Evolutionary conservation across 2,888 invertebrate genomes (phyloP), one percentile per base, ranked within the genome.

Genomic region (Acanthoscelides obtectus): DNA sequence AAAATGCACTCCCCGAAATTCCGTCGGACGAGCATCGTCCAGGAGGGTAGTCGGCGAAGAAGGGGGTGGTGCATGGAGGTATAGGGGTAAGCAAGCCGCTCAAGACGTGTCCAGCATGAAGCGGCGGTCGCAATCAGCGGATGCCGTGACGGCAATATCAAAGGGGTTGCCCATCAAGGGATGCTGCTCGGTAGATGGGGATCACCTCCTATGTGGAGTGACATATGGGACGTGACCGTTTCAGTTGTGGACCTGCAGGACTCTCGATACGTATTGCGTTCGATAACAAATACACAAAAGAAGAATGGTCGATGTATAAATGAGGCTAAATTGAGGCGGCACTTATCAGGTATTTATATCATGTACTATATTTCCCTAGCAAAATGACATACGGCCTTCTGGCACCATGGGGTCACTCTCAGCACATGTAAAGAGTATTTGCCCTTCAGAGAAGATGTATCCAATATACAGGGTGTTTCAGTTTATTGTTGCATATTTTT

Each of bases 71-170:
- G n/a, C n/a, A n/a, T n/a, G 72, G 72, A 70, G 22, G 68, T 21
- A 6, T 12, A 6, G 45, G 45, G 45, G 45, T 6, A 45, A 17
- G 17, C 45, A 45, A 45, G 45, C 45, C 45, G 45, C 45, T 45
- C 71, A 78, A 77, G 76, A 85, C 84, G 84, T 84, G 84, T 83
- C 81, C 84, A 78, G 84, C 85, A 84, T 84, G 81, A 76, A 80
- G 80, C 81, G 81, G 80, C 75, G 78, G 79, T 80, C 81, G 82
- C 84, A 84, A 84, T 84, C 84, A 84, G 82, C 80, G 79, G 79
- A 73, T 79, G 79, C 79, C 82, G 84, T 84, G 84, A 84, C 83
- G 82, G 79, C 81, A 84, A 83, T 84, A 82, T 82, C 82, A 83
- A 83, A 45, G 45, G 45, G 45, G 5, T 45, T 12, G 45, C 5